Base-by-base conservation (phyloP, 2,113 vertebrate genomes). In the Archocentrus centrarchus region DNA sequence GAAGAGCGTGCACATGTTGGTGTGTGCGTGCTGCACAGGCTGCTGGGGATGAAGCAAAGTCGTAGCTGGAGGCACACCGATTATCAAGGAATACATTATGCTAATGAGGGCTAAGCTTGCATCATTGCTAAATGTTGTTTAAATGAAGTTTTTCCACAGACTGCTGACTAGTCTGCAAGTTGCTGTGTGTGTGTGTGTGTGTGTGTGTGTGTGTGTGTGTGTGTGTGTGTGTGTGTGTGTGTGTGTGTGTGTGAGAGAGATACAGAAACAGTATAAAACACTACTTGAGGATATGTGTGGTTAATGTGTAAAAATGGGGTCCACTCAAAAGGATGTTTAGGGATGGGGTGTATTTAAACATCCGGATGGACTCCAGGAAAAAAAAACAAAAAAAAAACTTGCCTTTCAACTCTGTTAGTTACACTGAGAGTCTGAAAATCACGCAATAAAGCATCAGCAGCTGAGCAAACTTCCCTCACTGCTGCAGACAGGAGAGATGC, bases 1-100 rank as follows among this genome's bases (percentile, higher is more conserved):
- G 79, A 59, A 75, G 61, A n/a, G 70, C 30, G 27, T 0, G 66
- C 24, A 47, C 41, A 11, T 47, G 5, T 70, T 70, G 64, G 41
- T 68, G 76, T 30, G 35, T 41, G 80, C 9, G 57, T 10, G 39
- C 15, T 60, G 44, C 59, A 6, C 27, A 77, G 20, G 79, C 77
- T 57, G 80, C 61, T 58, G 41, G 44, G 62, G 80, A 82, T 83
- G 79, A 85, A 75, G 83, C 73, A 24, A 17, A 79, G 70, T 85
- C 2, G 37, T 63, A 59, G 88, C 85, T 82, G 24, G 70, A 64
- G 81, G 90, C 85, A 5, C 39, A 53, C 18, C 59, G 55, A 91
- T 91, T 92, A 93, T 91, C 87, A 91, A 90, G 87, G 82, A 89
- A 88, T 86, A 90, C 73, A 90, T 94, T 89, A 91, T 86, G 61